Base-by-base conservation (phyloP, 23 tunicate genomes). In the Oikopleura vanhoeffeni region DNA sequence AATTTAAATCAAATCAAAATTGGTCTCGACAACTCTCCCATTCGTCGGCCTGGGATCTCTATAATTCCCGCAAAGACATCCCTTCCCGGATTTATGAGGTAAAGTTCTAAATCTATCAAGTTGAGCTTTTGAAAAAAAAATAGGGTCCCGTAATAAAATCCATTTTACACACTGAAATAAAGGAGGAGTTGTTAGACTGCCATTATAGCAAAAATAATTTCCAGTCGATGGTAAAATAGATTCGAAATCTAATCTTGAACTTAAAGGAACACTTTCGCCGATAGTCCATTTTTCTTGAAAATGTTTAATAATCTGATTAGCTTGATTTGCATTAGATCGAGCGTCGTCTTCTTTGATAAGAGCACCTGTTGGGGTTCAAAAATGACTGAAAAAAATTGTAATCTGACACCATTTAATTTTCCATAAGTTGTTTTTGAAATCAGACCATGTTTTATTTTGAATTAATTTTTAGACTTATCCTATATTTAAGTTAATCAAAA, bases 181-280 rank as follows among this genome's bases (percentile, higher is more conserved):
- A 13, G 98, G 98, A 1, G 98, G 98, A 0, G 98, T 93, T 35
- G 98, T 93, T 36, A 93, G 86, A 0, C 91, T 88, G 39, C 98
- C 98, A 0, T 42, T 40, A 58, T 93, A 93, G 76, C 40, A 28
- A 2, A 57, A 39, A 39, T 13, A 57, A 24, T 85, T 85, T 0
- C 3, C 85, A n/a, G 49, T 40, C 1, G 0, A 40, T 36, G 83
- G 82, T 41, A 85, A 41, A 24, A 49, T 49, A 8, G 64, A 49
- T 24, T 49, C 64, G 24, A 49, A 49, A 49, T 49, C 64, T 49
- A 49, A 49, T 8, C 64, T 24, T 49, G 64, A 49, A 49, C n/a
- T n/a, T n/a, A 49, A 24, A 49, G 64, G 64, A 49, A 8, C 24
- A 13, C 24, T 49, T 24, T 49, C 18, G 24, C 64, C 64, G 24